phyloP scores from a whole-genome alignment of 2,888 invertebrate species.

The Parelbella ahira region DNA sequence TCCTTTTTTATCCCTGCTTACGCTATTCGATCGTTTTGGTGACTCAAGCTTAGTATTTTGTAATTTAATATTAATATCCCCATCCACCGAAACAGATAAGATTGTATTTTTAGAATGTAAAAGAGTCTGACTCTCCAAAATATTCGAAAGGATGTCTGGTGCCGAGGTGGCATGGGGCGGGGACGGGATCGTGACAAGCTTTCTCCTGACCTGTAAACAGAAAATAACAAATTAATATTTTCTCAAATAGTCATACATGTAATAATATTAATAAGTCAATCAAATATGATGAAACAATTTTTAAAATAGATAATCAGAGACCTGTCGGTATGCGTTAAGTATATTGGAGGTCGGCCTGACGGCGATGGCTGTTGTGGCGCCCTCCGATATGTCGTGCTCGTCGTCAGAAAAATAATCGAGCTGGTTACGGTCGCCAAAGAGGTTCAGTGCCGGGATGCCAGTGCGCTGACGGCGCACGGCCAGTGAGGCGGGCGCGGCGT shows the following conservation, averaged over 20 bases:
- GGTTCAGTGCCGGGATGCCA: slow-evolving; percentile 49
- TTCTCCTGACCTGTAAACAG: slow-evolving; percentile 64
- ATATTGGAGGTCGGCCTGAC: slow-evolving; percentile 59
- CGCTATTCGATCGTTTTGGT: slow-evolving; percentile 3
- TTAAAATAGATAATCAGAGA: too few species aligned
- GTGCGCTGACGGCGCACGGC: slow-evolving; percentile 38
- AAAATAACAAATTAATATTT: slow-evolving; percentile 2
- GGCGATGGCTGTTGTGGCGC: slow-evolving; percentile 60
- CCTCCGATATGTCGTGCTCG: slow-evolving; percentile 44
- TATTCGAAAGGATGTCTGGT: slow-evolving; percentile 84
- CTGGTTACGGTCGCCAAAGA: slow-evolving; percentile 85
- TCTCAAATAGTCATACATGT: too few species aligned
- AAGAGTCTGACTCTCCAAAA: slow-evolving; percentile 85
- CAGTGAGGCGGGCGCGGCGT: slow-evolving; percentile 38
- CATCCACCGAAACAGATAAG: slow-evolving; percentile 81
- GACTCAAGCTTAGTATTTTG: slow-evolving; percentile 33
- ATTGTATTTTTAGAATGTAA: slow-evolving; percentile 84
- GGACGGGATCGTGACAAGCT: slow-evolving; percentile 63
- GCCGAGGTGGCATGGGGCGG: slow-evolving; percentile 64
- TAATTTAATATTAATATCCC: slow-evolving; percentile 79
- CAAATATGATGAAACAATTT: too few species aligned
- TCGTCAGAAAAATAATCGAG: slow-evolving; percentile 85
- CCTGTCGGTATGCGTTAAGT: slow-evolving; percentile 67
- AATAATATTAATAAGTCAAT: too few species aligned
- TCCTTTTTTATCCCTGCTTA: slow-evolving; percentile 2